Conservation (phyloP, 2,113 vertebrate genomes). For the Entosphenus tridentatus region DNA sequence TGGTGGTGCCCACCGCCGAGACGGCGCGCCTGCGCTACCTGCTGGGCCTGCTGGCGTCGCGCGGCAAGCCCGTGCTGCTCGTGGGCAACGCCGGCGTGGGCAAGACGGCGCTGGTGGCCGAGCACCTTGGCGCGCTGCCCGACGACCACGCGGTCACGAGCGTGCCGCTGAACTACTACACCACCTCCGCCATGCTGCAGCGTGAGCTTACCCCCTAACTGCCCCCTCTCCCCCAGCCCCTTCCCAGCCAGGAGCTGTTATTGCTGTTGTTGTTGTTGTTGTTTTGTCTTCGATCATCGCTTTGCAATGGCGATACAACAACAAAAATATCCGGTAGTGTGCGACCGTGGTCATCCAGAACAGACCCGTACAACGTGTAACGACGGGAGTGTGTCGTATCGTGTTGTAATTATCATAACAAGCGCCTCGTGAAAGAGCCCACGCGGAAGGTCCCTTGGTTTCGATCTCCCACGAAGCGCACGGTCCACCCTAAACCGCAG, state of each 20-base stretch:
- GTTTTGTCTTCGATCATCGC: neutral
- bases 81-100: constrained; percentile 28
- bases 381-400: too few species aligned
- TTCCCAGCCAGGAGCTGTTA: neutral
- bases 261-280: neutral
- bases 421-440: too few species aligned
- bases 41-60: constrained; percentile 27
- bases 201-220: constrained; percentile 10
- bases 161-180: constrained; percentile 29
- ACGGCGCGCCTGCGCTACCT: constrained; percentile 25
- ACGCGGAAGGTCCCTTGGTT: too few species aligned
- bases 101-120: constrained; percentile 26
- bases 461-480: too few species aligned
- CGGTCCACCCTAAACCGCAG: too few species aligned
- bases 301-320: neutral
- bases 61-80: constrained; percentile 21
- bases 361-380: too few species aligned
- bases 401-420: too few species aligned
- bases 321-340: neutral
- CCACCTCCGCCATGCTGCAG: constrained; percentile 21
- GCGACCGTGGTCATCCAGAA: neutral
- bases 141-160: constrained; percentile 24
- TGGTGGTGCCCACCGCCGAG: constrained; percentile 24
- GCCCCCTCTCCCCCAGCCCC: neutral
- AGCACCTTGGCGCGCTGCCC: constrained; percentile 19